A percentile compares a stretch with the other conserved stretches of the same genome.
Evolutionary conservation across 2,113 vertebrate species (phyloP).

Genomic region (Fregata magnificens): DNA sequence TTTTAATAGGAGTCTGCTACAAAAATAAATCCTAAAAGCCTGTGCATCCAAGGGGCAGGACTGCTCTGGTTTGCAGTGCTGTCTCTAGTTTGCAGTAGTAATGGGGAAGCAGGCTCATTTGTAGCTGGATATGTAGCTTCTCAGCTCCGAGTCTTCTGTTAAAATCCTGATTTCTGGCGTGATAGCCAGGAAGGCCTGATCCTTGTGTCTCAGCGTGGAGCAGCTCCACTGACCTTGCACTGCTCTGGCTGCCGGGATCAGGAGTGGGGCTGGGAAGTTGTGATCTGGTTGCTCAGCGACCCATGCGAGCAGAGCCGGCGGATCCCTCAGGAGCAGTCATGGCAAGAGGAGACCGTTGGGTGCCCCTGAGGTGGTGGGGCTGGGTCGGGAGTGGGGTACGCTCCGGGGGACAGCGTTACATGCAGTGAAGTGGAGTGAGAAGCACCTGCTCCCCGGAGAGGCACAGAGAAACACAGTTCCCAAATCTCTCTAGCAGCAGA

Average conservation of each 20-base stretch:
- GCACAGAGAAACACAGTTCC: background rate
- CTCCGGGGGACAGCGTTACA: accelerated
- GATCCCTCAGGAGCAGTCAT: accelerated
- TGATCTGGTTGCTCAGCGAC: background rate
- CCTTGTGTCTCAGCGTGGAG: background rate
- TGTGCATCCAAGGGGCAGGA: background rate
- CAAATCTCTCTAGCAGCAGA: background rate
- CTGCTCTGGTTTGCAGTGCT: background rate
- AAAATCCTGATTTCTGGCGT: background rate
- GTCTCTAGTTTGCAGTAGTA: background rate
- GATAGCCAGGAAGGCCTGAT: background rate
- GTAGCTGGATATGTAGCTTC: background rate
- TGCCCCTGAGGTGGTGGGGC: background rate
- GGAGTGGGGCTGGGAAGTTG: background rate
- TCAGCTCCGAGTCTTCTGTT: background rate
- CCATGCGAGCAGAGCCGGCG: background rate
- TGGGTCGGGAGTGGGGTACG: accelerated
- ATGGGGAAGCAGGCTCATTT: background rate
- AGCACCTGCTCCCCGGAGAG: background rate
- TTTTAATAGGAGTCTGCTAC: background rate
- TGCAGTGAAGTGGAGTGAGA: background rate
- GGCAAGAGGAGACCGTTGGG: background rate
- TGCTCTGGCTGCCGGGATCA: background rate
- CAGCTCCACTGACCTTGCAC: background rate
- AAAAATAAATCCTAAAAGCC: background rate